phyloP scores from a whole-genome alignment of 2,797 vertebrate species.

The Galago senegalensis region DNA sequence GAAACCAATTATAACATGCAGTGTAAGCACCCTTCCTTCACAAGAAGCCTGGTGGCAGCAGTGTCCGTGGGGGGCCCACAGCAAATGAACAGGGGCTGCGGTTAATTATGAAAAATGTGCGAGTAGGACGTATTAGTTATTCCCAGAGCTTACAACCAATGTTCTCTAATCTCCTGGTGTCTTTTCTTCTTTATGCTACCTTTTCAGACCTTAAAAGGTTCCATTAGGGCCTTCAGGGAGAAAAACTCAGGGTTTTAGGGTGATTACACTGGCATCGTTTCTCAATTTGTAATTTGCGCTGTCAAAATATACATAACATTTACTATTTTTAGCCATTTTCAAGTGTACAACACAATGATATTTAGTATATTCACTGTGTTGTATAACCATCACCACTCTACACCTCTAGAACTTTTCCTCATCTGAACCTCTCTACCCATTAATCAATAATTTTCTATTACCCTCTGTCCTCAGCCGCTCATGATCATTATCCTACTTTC shows the following conservation, averaged over 20 bases:
- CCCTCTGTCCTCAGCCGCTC: neutral
- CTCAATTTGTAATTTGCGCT: neutral
- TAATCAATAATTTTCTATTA: neutral
- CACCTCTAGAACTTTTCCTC: neutral
- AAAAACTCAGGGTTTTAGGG: slow-evolving; percentile 54
- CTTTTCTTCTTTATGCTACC: slow-evolving; percentile 69
- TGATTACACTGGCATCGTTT: slow-evolving; percentile 61
- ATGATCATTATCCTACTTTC: neutral
- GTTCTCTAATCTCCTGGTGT: slow-evolving; percentile 74
- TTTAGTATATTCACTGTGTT: neutral
- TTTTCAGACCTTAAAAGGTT: slow-evolving; percentile 81
- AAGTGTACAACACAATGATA: neutral
- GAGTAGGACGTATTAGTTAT: slow-evolving; percentile 50
- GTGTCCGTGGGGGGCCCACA: slow-evolving; percentile 71
- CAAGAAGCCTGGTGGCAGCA: slow-evolving; percentile 55
- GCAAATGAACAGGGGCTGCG: slow-evolving; percentile 76
- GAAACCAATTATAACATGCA: slow-evolving; percentile 82
- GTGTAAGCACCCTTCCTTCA: slow-evolving; percentile 66
- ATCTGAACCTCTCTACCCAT: neutral
- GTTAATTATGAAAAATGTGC: slow-evolving; percentile 77
- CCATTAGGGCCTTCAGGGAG: slow-evolving; percentile 77
- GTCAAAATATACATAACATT: slow-evolving; percentile 2
- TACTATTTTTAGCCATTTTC: neutral
- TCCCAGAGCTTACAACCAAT: slow-evolving; percentile 53
- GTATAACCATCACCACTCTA: neutral